Base-by-base conservation (phyloP, 2,888 invertebrate genomes). In the Stenichneumon culpator region DNA sequence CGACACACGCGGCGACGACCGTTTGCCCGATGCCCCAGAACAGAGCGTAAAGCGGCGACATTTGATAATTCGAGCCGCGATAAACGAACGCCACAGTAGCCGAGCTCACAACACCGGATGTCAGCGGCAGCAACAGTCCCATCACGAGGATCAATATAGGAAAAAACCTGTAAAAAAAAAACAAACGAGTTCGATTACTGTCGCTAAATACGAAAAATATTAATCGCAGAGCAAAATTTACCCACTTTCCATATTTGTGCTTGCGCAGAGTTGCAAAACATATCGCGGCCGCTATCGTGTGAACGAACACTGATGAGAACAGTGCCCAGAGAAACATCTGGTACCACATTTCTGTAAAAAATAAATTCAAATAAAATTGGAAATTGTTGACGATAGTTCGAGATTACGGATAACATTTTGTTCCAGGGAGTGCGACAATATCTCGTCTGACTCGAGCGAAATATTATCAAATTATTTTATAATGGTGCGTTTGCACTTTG, bases 1-100 rank as follows among this genome's bases (percentile, higher is more conserved):
- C 99, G 91, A 99, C 96, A 89, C 98, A 97, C 87, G 97, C 97
- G 70, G 98, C 97, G 67, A 98, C 95, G 86, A 98, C 95, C 78
- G 99, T 99, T 94, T 99, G 99, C 87, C 98, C 99, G 75, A 98
- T 97, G 80, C 99, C 99, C 98, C 98, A 99, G 89, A 99, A 96
- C 94, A 99, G 96, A 77, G 99, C 98, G 94, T 98, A 98, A 84
- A 98, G 96, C 60, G 98, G 97, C 84, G 97, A 96, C 98, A 99
- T 98, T 90, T 97, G 96, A 93, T 98, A 95, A 93, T 97, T 97
- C 75, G 98, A 97, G 86, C 98, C 98, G 90, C 97, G 96, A 94
- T 99, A 99, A 87, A 99, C 98, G 92, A 98, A 98, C 77, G 99
- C 98, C 86, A 99, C 97, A 16, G 97, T 98, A 52, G 98, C 99